phyloP scores from a whole-genome alignment of 2,113 vertebrate species.

The Grallaria varia region DNA sequence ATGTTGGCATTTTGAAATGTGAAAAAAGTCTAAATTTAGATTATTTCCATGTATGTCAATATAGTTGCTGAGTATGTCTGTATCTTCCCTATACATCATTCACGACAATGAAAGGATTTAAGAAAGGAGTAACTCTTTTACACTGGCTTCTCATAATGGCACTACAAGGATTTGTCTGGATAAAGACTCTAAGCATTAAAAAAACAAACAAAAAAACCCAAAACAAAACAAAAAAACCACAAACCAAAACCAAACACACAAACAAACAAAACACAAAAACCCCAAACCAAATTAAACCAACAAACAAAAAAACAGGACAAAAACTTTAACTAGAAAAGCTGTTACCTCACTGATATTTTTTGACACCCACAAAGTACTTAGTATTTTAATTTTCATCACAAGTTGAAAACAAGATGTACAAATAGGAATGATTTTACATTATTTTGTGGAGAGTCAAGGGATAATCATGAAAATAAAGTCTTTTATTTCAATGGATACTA shows the following conservation, averaged over 20 bases:
- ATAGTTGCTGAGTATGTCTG: background rate
- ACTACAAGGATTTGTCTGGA: background rate
- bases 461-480: fast-evolving
- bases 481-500: background rate
- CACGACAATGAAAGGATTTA: background rate
- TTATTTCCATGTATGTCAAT: background rate
- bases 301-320: background rate
- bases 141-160: background rate
- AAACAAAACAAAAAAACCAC: too few species aligned
- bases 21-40: background rate
- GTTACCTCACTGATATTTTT: background rate
- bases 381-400: background rate
- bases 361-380: background rate
- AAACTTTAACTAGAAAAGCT: background rate
- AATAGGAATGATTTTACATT: background rate
- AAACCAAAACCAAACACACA: too few species aligned
- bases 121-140: background rate
- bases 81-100: background rate
- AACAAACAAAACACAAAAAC: background rate
- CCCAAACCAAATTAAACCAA: background rate
- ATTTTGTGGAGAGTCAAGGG: background rate
- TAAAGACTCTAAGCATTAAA: background rate
- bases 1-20: background rate
- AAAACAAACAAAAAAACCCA: background rate
- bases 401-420: background rate